Base-by-base conservation (phyloP, 2,113 vertebrate genomes). In the Oreotragus oreotragus region DNA sequence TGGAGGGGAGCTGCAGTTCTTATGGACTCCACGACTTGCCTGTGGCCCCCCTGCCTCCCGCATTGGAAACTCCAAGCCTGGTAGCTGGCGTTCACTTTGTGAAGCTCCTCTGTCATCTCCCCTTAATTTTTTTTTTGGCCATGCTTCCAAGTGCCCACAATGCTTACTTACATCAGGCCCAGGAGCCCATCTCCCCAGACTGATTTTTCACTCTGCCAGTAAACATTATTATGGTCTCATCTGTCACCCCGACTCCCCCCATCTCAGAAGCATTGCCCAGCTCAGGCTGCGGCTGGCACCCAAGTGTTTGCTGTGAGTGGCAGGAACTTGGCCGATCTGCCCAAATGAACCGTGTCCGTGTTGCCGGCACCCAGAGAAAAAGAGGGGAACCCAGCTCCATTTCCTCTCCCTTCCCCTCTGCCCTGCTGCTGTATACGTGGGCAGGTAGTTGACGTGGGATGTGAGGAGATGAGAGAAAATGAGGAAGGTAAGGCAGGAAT, bases 401-500 rank as follows among this genome's bases (percentile, higher is more conserved):
- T 43, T 43, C 70, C 30, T 70, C 55, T 14, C 8, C 39, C 14
- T 66, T 93, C 94, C 28, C 1, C 51, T 84, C 62, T 49, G 55
- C 86, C 58, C 45, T 36, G 53, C 16, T 21, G 13, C 3, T 21
- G 39, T 58, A 70, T 45, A 3, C 0, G 58, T 39, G 76, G 64
- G 60, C 87, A 88, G 96, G 2, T 28, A 86, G 47, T 36, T 39
- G 94, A 33, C 36, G 3, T 36, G 62, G 55, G 53, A 47, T 7
- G 7, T n/a, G 55, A 77, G 47, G 64, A 73, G 64, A 91, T 39
- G 45, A 45, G 30, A 79, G 89, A 64, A 84, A 90, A 94, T 77
- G 39, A 90, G 90, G 88, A 94, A 96, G 60, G 60, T 84, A 79
- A 91, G 79, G 60, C 84, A 83, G n/a, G n/a, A 98, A 64, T 91